phyloP scores from a whole-genome alignment of 2,113 vertebrate species.

The Pristiophorus japonicus region DNA sequence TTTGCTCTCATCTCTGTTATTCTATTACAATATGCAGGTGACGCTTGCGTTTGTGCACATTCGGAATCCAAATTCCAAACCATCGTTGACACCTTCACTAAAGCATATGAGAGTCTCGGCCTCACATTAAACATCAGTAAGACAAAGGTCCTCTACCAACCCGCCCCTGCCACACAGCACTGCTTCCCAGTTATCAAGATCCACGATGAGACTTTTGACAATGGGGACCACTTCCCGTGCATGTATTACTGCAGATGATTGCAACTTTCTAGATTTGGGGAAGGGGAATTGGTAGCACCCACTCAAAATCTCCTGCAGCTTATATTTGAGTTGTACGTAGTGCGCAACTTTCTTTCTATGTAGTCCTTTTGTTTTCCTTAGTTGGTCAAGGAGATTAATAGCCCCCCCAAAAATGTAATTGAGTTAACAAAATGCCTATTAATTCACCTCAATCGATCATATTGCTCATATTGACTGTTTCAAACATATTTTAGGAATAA shows the following conservation, averaged over 20 bases:
- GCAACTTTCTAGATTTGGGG: neutral
- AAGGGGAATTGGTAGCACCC: neutral
- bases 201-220: too few relatives aligned
- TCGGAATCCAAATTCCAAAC: too few relatives aligned
- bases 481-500: neutral
- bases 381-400: neutral
- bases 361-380: neutral
- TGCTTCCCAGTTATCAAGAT: too few relatives aligned
- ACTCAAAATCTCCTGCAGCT: neutral
- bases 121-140: too few relatives aligned
- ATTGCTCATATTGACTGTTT: neutral
- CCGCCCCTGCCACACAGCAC: too few relatives aligned
- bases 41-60: too few relatives aligned
- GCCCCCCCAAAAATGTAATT: neutral
- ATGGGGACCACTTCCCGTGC: too few relatives aligned
- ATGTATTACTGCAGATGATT: neutral
- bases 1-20: too few relatives aligned
- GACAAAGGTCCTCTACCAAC: too few relatives aligned
- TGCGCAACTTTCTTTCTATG: neutral
- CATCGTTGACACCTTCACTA: too few relatives aligned
- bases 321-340: neutral
- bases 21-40: too few relatives aligned
- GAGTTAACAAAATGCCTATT: neutral
- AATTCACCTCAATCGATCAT: neutral
- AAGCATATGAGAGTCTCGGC: too few relatives aligned